Base-by-base conservation (phyloP, 2,797 vertebrate genomes). In the Pelobates cultripes region DNA sequence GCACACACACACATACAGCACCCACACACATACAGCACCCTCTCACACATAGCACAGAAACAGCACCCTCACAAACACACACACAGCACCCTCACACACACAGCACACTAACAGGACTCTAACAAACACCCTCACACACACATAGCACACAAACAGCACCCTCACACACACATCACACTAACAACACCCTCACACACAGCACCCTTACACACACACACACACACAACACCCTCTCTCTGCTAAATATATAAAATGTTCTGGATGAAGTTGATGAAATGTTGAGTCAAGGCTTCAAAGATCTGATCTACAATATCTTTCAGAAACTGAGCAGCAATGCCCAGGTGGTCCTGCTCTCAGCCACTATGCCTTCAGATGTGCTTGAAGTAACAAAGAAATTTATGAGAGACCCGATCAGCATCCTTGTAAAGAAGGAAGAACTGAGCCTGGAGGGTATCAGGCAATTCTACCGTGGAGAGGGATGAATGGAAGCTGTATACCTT, bases 351-450 rank as follows among this genome's bases (percentile, higher is more conserved):
- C 88, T 97, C 81, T 97, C 96, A 0, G 96, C 96, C 86, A 97
- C 96, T 51, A 97, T 97, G 96, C 96, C 96, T 2, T 89, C 94
- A 0, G 96, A 97, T 0, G 96, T 97, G 10, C 91, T 97, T 78
- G 96, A 97, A 70, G 96, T 97, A 76, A 97, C 96, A 14, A 96
- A 96, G 86, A 97, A 97, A 82, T 97, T 97, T 88, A 97, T 97
- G 96, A 91, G 96, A 70, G 95, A 96, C 0, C 95, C 96, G 0
- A 90, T 97, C 73, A 92, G 96, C 2, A 97, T 97, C 85, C 91
- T 97, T 47, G 96, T 97, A 4, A 97, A 97, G 89, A 97, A 96
- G 72, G 96, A 97, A 82, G 96, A 97, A 79, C 88, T 97, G 90
- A 97, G 96, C 47, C 89, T 97, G 43, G 96, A 97, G 93, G 96